Evolutionary conservation across 2,113 vertebrate genomes (phyloP).

Genomic region (Podocnemis expansa): DNA sequence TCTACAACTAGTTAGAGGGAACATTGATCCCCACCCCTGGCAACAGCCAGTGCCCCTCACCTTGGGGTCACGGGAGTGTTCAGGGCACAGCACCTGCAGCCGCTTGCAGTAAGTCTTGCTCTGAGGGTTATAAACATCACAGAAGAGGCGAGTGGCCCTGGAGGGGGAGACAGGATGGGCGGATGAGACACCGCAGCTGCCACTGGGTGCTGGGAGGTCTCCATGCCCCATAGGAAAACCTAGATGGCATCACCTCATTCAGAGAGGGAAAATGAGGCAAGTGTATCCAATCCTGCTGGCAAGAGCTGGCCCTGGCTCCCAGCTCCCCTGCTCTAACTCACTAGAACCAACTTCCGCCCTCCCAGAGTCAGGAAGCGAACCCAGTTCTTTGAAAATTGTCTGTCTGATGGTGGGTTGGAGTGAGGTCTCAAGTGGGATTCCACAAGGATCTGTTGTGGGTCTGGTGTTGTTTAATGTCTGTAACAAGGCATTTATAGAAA

Average conservation of each 20-base stretch:
- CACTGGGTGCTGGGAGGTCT: not conserved
- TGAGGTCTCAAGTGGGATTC: not conserved
- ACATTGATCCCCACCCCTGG: not conserved
- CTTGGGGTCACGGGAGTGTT: conserved; percentile 94
- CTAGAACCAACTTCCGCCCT: not conserved
- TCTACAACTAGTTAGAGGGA: too few species aligned
- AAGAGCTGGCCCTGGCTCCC: not conserved
- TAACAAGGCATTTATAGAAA: not conserved
- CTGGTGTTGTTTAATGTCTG: not conserved
- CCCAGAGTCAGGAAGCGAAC: not conserved
- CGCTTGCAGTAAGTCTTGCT: conserved; percentile 95
- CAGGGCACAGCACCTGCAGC: conserved; percentile 92
- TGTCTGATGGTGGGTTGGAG: not conserved
- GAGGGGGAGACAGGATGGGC: not conserved
- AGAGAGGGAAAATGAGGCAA: not conserved
- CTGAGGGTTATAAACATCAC: conserved; percentile 94
- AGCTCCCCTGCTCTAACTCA: not conserved
- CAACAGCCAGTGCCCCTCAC: conserved; percentile 64
- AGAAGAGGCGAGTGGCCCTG: conserved; percentile 92
- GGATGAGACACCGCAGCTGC: not conserved
- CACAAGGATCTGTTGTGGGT: not conserved
- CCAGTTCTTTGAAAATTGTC: not conserved
- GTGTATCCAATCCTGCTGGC: not conserved
- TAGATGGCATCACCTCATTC: not conserved
- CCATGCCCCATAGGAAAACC: not conserved